These are phyloP conservation scores for Phrynosoma blainvillii DNA, from an alignment of 2,113 vertebrate species.

Conservation along the genomic window DNA sequence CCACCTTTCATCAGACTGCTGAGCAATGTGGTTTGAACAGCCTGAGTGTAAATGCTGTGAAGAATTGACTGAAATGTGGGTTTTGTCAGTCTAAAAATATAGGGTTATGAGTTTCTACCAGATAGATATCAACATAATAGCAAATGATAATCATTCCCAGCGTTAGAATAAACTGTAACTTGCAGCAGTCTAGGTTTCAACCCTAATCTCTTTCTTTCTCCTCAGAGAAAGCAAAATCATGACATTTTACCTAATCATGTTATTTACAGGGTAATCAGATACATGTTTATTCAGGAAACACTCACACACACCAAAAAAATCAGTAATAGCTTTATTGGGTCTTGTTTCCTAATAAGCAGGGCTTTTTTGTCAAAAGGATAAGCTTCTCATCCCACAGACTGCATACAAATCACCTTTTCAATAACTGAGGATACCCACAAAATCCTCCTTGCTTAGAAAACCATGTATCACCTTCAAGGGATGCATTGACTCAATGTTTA, in stretches of 20 bases:
- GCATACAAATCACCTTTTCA: too few species aligned
- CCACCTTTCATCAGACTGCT: not conserved
- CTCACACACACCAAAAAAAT: too few species aligned
- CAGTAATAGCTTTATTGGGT: not conserved
- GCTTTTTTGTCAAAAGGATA: not conserved
- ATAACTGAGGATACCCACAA: too few species aligned
- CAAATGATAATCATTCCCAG: not conserved
- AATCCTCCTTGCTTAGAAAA: not conserved
- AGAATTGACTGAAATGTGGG: not conserved
- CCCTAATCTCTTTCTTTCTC: too few species aligned
- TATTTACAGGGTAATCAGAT: too few species aligned
- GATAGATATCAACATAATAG: too few species aligned
- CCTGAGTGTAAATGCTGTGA: not conserved
- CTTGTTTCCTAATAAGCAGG: not conserved
- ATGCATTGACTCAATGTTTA: too few species aligned
- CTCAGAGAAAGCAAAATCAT: not conserved
- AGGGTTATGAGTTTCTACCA: not conserved
- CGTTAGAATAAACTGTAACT: not conserved
- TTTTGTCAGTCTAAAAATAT: not conserved
- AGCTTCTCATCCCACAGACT: too few species aligned
- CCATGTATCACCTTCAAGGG: not conserved
- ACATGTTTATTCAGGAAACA: too few species aligned
- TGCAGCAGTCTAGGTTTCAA: not conserved
- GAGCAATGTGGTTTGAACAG: not conserved
- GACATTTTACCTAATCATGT: too few species aligned